Percentiles rank a stretch among this genome's conserved stretches.
phyloP scores from a whole-genome alignment of 2,888 invertebrate genomes.

The Meghimatium bilineatum region DNA sequence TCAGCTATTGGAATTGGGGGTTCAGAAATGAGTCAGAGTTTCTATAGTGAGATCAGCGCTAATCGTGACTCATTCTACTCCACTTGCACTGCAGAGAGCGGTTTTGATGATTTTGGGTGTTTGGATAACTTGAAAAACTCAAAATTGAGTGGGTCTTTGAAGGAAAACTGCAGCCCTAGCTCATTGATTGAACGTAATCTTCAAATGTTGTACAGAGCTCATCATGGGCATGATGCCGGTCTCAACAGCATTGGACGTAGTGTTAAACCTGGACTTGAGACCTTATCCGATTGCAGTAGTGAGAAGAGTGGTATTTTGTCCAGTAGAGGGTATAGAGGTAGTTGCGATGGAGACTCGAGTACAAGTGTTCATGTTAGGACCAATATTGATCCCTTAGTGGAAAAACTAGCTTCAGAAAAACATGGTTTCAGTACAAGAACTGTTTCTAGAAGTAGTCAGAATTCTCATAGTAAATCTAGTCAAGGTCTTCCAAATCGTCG shows the following conservation, averaged over 20 bases:
- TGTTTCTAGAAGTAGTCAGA: conserved; percentile 35
- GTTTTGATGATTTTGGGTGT: conserved; percentile 54
- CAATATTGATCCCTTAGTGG: conserved; percentile 42
- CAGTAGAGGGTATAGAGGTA: conserved; percentile 36
- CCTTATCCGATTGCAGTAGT: conserved; percentile 47
- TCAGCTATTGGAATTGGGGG: conserved; percentile 46
- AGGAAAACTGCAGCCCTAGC: conserved; percentile 68
- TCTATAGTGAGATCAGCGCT: conserved; percentile 49
- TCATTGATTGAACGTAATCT: conserved; percentile 65
- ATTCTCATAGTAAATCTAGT: conserved; percentile 10
- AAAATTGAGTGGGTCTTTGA: conserved; percentile 60
- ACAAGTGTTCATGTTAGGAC: neutral
- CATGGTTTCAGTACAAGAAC: neutral
- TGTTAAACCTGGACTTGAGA: conserved; percentile 39
- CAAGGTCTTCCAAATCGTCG: conserved; percentile 16
- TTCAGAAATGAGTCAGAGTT: conserved; percentile 47
- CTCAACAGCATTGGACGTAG: conserved; percentile 33
- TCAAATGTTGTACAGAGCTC: conserved; percentile 36
- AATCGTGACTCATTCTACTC: conserved; percentile 57
- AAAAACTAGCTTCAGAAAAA: conserved; percentile 18
- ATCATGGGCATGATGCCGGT: conserved; percentile 42
- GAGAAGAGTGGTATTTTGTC: conserved; percentile 43
- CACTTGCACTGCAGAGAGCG: conserved; percentile 55
- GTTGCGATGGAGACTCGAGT: conserved; percentile 31
- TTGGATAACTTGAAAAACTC: conserved; percentile 47